Evolutionary conservation across 2,113 vertebrate genomes (phyloP), one percentile per base, ranked within the genome.

Genomic region (Scalopus aquaticus): DNA sequence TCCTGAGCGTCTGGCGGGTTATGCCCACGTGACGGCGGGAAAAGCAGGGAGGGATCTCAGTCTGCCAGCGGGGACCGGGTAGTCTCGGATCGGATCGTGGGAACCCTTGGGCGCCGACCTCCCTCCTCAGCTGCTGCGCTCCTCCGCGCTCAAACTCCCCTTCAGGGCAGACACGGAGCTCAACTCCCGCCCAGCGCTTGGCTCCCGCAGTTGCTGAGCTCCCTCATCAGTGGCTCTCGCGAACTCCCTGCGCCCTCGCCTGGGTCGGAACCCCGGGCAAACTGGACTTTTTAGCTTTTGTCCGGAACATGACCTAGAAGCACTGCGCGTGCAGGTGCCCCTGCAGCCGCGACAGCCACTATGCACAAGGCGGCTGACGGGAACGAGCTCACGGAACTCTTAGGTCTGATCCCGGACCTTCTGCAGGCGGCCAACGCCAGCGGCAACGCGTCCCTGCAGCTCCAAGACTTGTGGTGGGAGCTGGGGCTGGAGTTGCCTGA

Each of bases 401-500:
- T 70, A 10, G 9, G 54, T 20, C 30, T 65, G 30, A 12, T 72
- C 67, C 97, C 95, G 19, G 88, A 62, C 87, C n/a, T 87, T 9
- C 78, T 73, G 24, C 91, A 92, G 69, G 86, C 46, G 8, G 76
- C 95, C 72, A 97, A 97, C 70, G 10, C 12, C 0, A 97, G 97
- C 42, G 54, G 56, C 89, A 96, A 96, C 64, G 72, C 37, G 35
- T 96, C 97, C 5, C 94, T 49, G 58, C 93, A 32, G 87, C 91
- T 81, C n/a, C 73, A 37, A 83, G 93, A 93, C 39, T 11, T 22
- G 72, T 81, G 89, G 91, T 91, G 94, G 96, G 95, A 89, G 54
- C 80, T 96, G 76, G 96, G 96, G 70, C 51, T 95, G 26, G 95
- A 97, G 67, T 2, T 90, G 83, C 93, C 96, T 0, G 95, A 92